Conservation (phyloP, 2,797 vertebrate species). For the Neomorphus geoffroyi region DNA sequence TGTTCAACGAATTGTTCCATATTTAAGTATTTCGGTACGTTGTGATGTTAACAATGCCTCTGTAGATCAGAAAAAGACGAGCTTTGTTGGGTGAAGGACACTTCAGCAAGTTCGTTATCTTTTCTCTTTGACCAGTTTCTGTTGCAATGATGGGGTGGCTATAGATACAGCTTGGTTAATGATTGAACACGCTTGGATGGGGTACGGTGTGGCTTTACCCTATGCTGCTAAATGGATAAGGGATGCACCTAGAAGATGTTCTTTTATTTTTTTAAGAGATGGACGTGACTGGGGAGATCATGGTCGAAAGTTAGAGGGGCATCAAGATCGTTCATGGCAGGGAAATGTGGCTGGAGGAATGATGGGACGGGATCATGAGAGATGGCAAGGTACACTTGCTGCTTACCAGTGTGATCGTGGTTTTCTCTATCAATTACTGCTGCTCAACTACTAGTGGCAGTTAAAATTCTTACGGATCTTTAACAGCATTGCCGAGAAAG, state of each 20-base stretch:
- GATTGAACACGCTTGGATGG: not conserved
- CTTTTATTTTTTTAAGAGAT: constrained; percentile 78
- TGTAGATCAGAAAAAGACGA: not conserved
- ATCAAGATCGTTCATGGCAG: constrained; percentile 76
- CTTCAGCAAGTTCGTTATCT: not conserved
- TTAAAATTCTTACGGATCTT: not conserved
- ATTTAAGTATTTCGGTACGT: not conserved
- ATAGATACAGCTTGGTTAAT: not conserved
- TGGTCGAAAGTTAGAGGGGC: constrained; percentile 86
- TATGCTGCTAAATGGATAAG: not conserved
- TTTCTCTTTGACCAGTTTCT: not conserved
- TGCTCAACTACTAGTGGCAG: not conserved
- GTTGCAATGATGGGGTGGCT: not conserved
- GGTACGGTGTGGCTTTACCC: constrained; percentile 1
- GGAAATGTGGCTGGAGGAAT: constrained; percentile 57
- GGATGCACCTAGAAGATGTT: constrained; percentile 47
- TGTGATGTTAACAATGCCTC: not conserved
- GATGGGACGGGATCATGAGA: constrained; percentile 70
- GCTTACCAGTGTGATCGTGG: constrained; percentile 52
- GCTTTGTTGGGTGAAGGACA: not conserved
- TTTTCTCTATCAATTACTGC: constrained; percentile 32
- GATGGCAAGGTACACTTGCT: constrained; percentile 75
- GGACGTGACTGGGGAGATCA: constrained; percentile 89
- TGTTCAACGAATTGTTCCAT: not conserved
- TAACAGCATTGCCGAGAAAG: not conserved